Conservation (phyloP, 2,888 invertebrate genomes). For the Deilephila elpenor region DNA sequence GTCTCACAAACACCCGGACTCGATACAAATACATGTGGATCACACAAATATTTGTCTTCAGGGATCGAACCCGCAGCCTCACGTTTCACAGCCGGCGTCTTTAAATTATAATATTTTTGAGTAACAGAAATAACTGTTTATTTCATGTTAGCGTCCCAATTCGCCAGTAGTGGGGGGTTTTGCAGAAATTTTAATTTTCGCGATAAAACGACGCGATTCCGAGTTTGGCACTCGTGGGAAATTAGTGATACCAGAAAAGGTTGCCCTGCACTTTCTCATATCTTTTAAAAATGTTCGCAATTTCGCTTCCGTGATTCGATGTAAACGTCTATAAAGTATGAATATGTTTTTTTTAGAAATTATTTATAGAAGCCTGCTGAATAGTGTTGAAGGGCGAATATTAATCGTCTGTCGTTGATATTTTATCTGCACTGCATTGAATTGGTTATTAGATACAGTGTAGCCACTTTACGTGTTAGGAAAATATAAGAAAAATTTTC, state of each 20-base stretch:
- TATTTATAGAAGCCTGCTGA: too few species aligned
- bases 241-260: constrained; percentile 28
- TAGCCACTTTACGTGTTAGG: too few species aligned
- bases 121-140: neutral
- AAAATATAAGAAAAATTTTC: too few species aligned
- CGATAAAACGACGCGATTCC: neutral
- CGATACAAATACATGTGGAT: too few species aligned
- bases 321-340: neutral
- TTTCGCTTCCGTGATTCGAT: neutral
- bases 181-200: constrained; percentile 18
- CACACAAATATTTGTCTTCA: too few species aligned
- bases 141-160: neutral
- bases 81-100: too few species aligned
- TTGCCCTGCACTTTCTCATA: neutral
- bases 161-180: neutral
- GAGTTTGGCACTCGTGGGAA: constrained; percentile 36
- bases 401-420: too few species aligned
- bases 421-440: too few species aligned
- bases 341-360: neutral
- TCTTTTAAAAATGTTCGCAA: neutral
- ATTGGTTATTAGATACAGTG: too few species aligned
- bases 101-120: neutral
- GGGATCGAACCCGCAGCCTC: too few species aligned
- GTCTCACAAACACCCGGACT: too few species aligned
- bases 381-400: too few species aligned